Base-by-base conservation (phyloP, 2,113 vertebrate species). In the Pseudorasbora parva region DNA sequence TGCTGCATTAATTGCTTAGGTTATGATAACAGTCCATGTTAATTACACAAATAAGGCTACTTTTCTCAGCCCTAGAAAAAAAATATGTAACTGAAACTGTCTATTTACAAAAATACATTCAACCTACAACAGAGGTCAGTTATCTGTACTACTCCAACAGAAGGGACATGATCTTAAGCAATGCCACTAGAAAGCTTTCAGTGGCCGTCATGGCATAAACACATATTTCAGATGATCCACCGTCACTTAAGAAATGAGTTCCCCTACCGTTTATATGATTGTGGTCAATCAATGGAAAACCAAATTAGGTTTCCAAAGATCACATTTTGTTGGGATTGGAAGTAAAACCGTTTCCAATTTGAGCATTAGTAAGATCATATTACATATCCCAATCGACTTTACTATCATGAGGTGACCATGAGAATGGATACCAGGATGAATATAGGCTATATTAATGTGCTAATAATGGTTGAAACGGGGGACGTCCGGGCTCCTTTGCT, bases 231-330 rank as follows among this genome's bases (percentile, higher is more conserved):
- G 49, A 60, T 78, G 75, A 78, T 78, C 54, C 54, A 56, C 56
- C 60, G 5, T 80, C 59, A n/a, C 57, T 64, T 79, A 62, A 62
- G 41, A 27, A 62, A 79, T 21, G 15, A 79, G 77, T 12, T 79
- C 77, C 19, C 9, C 19, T 41, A 23, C 10, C 54, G 11, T 15
- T 76, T 23, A 66, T 33, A 47, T 66, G 78, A 66, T 33, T 80
- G 78, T 33, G 60, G 78, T 80, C 60, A 80, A 49, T 80, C 78
- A 51, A 80, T 80, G 19, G 9, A 78, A 60, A 80, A 21, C 17
- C 25, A 80, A 80, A 66, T 66, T 64, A 80, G 43, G 59, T 80
- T 80, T 80, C 17, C 78, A 66, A 43, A 25, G 60, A 80, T 45
- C 78, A 33, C 43, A 66, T 33, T 66, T 66, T 80, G 41, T n/a